Percentiles rank a stretch among this genome's conserved stretches.
Evolutionary conservation across 2,113 vertebrate genomes (phyloP).

Genomic region (Aramus guarauna): DNA sequence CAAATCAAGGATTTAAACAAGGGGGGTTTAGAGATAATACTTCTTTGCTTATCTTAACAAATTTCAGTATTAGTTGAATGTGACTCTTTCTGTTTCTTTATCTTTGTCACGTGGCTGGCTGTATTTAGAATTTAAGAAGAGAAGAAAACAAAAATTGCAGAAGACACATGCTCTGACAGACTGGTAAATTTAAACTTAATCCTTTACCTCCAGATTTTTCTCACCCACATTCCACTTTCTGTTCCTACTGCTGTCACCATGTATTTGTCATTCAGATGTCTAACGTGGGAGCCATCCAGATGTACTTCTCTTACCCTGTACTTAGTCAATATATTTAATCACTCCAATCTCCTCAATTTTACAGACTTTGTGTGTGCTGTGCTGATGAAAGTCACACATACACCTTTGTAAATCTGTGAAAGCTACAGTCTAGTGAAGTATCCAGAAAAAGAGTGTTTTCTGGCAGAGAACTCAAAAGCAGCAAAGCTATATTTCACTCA

Average conservation of each 20-base stretch:
- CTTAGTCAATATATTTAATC: neutral
- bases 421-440: neutral
- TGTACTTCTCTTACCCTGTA: neutral
- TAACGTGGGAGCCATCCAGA: neutral
- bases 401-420: neutral
- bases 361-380: neutral
- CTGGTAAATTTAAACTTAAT: neutral
- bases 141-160: neutral
- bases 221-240: neutral
- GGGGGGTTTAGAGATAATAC: neutral
- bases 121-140: neutral
- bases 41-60: neutral
- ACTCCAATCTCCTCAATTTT: neutral
- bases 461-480: neutral
- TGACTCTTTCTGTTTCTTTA: neutral
- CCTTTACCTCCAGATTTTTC: neutral
- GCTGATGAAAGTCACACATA: neutral
- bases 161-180: neutral
- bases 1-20: neutral
- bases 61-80: neutral
- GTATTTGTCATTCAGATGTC: neutral
- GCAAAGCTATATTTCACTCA: neutral
- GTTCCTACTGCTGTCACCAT: neutral
- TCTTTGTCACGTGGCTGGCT: neutral
- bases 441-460: neutral